Evolutionary conservation across 2,797 vertebrate genomes (phyloP), one percentile per base, ranked within the genome.

Genomic region (Chelmon rostratus): DNA sequence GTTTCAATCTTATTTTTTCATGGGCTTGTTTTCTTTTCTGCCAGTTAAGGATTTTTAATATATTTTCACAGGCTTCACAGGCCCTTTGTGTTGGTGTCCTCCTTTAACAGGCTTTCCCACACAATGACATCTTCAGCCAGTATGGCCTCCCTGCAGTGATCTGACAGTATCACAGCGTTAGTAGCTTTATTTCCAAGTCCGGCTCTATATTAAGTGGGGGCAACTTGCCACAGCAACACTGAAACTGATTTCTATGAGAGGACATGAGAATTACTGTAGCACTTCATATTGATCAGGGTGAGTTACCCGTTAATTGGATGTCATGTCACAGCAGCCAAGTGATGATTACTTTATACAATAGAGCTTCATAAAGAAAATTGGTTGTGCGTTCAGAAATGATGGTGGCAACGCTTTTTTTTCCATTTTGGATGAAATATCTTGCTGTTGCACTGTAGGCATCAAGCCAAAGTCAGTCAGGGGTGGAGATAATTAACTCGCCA

Each of bases 281-380:
- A 61, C 85, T 83, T 86, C 79, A 56, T 86, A 87, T 93, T 79
- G 85, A 91, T 93, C 77, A 82, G 80, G 46, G 57, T 69, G 79
- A 86, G 71, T 50, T 64, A 56, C 23, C 53, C 13, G 33, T 76
- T 92, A 89, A 89, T 90, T 88, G 78, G 74, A 80, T 81, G 71
- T 56, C 78, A 76, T 74, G 78, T 81, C 78, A 84, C 79, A 25
- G 72, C 53, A 67, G 52, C 63, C 35, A 77, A 86, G 67, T 84
- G 74, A 85, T 81, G 59, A 83, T 83, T 70, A 74, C 76, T 76
- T 85, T 82, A 68, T 68, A 77, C 70, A 84, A 72, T 50, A 38
- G 66, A 69, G 78, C 76, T 78, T 73, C 66, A n/a, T 78, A 65
- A 66, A 65, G 70, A 59, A 56, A 31, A 56, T 18, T 1, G 35